Base-by-base conservation (phyloP, 2,797 vertebrate species). In the Bufotes viridis region DNA sequence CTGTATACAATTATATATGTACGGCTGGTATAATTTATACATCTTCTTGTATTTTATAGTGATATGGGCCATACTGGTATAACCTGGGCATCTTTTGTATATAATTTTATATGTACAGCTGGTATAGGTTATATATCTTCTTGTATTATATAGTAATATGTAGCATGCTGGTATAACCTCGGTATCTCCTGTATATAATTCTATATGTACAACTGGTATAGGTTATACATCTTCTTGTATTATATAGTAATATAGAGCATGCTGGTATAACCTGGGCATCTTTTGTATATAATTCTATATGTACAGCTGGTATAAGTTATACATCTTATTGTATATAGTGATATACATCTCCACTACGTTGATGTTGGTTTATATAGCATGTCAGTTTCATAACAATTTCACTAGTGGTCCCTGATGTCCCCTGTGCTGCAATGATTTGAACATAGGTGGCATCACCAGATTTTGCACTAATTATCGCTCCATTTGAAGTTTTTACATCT, bases 381-480 rank as follows among this genome's bases (percentile, higher is more conserved):
- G 1, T 70, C 4, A 70, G 26, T 13, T 13, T 13, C 20, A 34
- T 49, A 74, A 9, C 2, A 49, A 29, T 14, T 26, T 22, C 34
- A 0, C 70, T 11, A 34, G 67, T 29, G 24, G 70, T 74, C 70
- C 13, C 29, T 51, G 34, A 58, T 63, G 7, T 63, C 15, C 20
- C 60, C 42, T 58, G 10, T 34, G 20, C 57, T 80, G 78, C 13
- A 18, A 63, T 58, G 26, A 79, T 60, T 42, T 61, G 57, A 14
- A 42, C 20, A 42, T 80, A 80, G 78, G 14, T 20, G 20, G 17
- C 57, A 22, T 3, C 60, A 20, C 57, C 7, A 22, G 61, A 67
- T 87, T 60, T 87, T 61, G 29, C 67, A n/a, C 86, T 81, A 81
- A 87, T 82, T 65, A 81, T 87, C 2, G 22, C 11, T 49, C 78